Conservation (phyloP, 2,888 invertebrate genomes). For the Tuberolachnus salignus region DNA sequence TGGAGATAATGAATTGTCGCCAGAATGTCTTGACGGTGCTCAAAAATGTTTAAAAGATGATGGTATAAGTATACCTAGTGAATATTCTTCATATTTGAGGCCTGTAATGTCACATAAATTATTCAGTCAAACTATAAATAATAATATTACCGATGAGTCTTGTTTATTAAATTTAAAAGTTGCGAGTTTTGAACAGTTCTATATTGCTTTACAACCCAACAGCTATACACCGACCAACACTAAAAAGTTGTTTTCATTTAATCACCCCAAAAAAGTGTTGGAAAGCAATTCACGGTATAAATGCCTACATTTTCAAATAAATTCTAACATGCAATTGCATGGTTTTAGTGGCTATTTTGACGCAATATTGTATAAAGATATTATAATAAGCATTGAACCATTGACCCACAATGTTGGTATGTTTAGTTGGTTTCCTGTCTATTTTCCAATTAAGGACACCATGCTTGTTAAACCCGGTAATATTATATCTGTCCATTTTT, state of each 20-base stretch:
- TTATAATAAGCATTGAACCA: constrained; percentile 88
- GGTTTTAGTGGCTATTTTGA: constrained; percentile 98
- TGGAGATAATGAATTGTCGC: constrained; percentile 98
- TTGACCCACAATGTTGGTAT: constrained; percentile 86
- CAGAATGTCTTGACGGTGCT: constrained; percentile 96
- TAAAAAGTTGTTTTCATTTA: constrained; percentile 82
- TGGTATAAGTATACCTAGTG: constrained; percentile 89
- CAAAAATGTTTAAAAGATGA: constrained; percentile 82
- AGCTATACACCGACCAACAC: constrained; percentile 78
- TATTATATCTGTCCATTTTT: constrained; percentile 79
- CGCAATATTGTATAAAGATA: constrained; percentile 81
- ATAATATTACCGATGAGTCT: constrained; percentile 58
- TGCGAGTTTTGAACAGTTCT: constrained; percentile 76
- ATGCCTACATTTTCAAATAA: constrained; percentile 68
- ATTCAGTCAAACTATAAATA: constrained; percentile 73
- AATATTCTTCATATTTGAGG: constrained; percentile 88
- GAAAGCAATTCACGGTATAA: constrained; percentile 44
- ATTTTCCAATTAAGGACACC: constrained; percentile 79
- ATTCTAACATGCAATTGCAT: constrained; percentile 81
- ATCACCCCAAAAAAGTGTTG: constrained; percentile 79
- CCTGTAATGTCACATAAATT: constrained; percentile 88
- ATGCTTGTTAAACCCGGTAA: constrained; percentile 72
- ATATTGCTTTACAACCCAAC: constrained; percentile 91
- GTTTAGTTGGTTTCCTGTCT: constrained; percentile 98
- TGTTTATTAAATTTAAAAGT: constrained; percentile 25